Evolutionary conservation across 2,888 invertebrate species (phyloP), one percentile per base, ranked within the genome.

Genomic region (Diachrysia chrysitis): DNA sequence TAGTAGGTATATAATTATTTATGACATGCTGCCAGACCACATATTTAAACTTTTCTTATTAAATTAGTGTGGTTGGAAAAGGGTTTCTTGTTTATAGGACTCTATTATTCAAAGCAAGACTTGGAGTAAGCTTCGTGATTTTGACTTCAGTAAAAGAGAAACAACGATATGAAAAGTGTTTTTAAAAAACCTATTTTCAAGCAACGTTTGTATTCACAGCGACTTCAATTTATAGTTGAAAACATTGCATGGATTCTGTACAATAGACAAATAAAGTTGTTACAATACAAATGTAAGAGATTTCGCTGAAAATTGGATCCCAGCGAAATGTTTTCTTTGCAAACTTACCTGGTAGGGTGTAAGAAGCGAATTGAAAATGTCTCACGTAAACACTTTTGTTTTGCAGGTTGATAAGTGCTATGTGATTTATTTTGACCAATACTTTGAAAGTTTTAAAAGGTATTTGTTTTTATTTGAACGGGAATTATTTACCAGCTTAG

Each of bases 181-280:
- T 42, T n/a, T n/a, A n/a, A 4, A n/a, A 4, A 6, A n/a, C 4
- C 7, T 5, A 6, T 42, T 42, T 42, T 42, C 42, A 42, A 42
- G 42, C 6, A n/a, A 4, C 7, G n/a, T n/a, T n/a, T 42, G n/a
- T n/a, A 42, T 42, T 42, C n/a, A n/a, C 42, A 42, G 42, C 9
- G 19, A 51, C 48, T 51, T 21, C 48, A 51, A 51, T 51, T 51
- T 51, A 51, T 21, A 51, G 19, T 51, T 12, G 19, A 51, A 21
- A 19, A 21, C 48, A 12, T 51, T 21, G 21, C 10, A 51, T 21
- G 21, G 19, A 51, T 21, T 48, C 48, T 51, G 4, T 21, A 21
- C 48, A 51, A 12, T 42, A 65, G 42, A 54, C 58, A 65, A 59
- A 65, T 65, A 65, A 58, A 55, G 12, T 54, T 32, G 42, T 59